Base-by-base conservation (phyloP, 2,888 invertebrate species). In the Lagria hirta region DNA sequence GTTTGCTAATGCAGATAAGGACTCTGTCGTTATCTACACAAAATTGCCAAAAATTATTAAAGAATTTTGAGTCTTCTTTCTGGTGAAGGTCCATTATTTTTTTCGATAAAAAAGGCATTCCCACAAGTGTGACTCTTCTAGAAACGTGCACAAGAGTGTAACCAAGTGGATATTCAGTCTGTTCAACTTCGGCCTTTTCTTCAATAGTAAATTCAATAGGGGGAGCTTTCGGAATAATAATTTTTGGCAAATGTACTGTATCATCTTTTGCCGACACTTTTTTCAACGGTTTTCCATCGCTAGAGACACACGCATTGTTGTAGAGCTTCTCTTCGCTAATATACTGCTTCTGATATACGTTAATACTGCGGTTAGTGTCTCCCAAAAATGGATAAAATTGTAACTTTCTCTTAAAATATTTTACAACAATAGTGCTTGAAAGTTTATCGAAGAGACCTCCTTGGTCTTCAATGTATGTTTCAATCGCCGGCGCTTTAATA, bases 21-120 rank as follows among this genome's bases (percentile, higher is more conserved):
- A 63, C 62, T 38, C 55, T 59, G 23, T 61, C 51, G 7, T 55
- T 57, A 30, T 61, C 55, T 2, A 57, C 53, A 41, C 65, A 66
- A 40, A 59, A 58, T 24, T 60, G 57, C 66, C 66, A 66, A 41
- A 65, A 62, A 21, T 57, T 52, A 13, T 57, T 46, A 34, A 65
- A 66, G 46, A 46, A 58, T 2, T 48, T 43, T 10, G 55, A 37
- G 5, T 60, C 54, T 17, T 58, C 57, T 13, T 54, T 51, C 8
- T 48, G 49, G 37, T 63, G 52, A 7, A 35, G 12, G 17, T 58
- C 49, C 3, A 65, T 27, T 5, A 66, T 38, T 11, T 7, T 29
- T 4, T 48, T 46, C 12, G 50, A 33, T n/a, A 33, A 43, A 5
- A 60, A 37, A 7, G 52, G 48, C 14, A 60, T 47, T 3, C 64